Percentiles rank a stretch among this genome's conserved stretches.
Evolutionary conservation across 2,113 vertebrate species (phyloP).

Genomic region (Isurus oxyrinchus): DNA sequence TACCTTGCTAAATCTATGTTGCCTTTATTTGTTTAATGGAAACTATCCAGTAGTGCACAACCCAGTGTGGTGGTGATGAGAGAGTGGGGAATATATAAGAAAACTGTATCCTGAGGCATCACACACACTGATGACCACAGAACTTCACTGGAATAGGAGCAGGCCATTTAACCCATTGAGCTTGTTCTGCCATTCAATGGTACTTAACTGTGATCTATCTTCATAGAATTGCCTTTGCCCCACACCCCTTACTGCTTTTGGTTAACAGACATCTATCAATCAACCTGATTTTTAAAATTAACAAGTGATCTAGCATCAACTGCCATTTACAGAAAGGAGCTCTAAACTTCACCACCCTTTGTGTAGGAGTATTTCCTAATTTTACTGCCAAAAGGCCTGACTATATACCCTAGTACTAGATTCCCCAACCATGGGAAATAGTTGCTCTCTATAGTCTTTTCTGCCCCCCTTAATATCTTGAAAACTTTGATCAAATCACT

Average conservation of each 20-base stretch:
- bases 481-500: neutral
- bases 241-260: neutral
- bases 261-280: neutral
- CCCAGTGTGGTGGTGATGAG: neutral
- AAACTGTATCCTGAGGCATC: neutral
- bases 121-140: neutral
- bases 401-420: neutral
- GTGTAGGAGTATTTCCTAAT: neutral
- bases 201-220: neutral
- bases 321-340: neutral
- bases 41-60: neutral
- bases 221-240: neutral
- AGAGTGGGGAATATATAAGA: neutral
- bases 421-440: neutral
- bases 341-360: neutral
- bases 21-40: neutral
- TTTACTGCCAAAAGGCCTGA: neutral
- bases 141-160: neutral
- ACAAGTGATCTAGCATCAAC: neutral
- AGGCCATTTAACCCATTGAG: no score
- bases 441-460: neutral
- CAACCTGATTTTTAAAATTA: neutral
- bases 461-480: neutral
- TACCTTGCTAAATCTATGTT: neutral
- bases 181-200: no score